Conservation (phyloP, 2,888 invertebrate species). For the Colletes collaris region DNA sequence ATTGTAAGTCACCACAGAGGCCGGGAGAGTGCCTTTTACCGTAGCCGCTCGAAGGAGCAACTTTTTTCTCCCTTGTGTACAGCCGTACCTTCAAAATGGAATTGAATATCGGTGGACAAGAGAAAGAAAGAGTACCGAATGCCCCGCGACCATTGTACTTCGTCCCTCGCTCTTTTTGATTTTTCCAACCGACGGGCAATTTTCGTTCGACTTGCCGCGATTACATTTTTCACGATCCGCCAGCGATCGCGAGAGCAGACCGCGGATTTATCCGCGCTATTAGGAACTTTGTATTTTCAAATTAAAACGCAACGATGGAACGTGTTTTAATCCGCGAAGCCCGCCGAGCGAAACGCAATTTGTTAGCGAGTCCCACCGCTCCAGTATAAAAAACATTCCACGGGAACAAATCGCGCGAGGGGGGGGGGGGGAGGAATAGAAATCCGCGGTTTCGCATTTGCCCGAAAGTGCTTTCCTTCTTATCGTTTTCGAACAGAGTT, state of each 20-base stretch:
- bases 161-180: too few relatives aligned
- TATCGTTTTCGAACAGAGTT: neutral
- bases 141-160: neutral
- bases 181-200: neutral
- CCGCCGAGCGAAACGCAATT: conserved; percentile 6
- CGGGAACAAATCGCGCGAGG: neutral
- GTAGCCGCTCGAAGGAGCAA: conserved; percentile 35
- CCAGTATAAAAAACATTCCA: conserved; percentile 19
- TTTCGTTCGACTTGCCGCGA: neutral
- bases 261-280: too few relatives aligned
- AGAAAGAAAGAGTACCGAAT: neutral
- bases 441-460: conserved; percentile 8
- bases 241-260: too few relatives aligned
- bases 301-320: too few relatives aligned
- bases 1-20: conserved; percentile 59
- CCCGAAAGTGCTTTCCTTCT: conserved; percentile 12
- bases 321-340: neutral
- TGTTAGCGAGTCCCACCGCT: neutral
- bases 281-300: too few relatives aligned
- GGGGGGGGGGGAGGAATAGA: neutral
- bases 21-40: conserved; percentile 51
- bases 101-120: conserved; percentile 46
- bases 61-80: conserved; percentile 29
- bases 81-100: conserved; percentile 46
- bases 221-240: too few relatives aligned